Percentiles rank a stretch among this genome's conserved stretches.
These are phyloP conservation scores for Parapsyche elsis DNA, from an alignment of 1,140 invertebrate species.

Conservation along the genomic window DNA sequence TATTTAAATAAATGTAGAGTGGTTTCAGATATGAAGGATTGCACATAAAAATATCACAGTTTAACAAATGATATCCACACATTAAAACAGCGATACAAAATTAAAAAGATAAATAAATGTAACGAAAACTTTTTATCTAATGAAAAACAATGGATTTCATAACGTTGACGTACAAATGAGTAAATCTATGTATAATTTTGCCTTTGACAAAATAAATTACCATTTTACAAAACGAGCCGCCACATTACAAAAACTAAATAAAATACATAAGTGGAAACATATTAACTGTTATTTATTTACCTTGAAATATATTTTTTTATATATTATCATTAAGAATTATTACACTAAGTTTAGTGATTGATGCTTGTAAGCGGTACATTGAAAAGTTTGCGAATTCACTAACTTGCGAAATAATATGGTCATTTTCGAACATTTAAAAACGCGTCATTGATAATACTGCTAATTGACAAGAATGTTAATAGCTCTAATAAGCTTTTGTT, in stretches of 20 bases:
- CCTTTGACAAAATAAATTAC: neutral
- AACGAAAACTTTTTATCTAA: no score
- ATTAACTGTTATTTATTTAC: neutral
- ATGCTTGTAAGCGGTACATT: neutral
- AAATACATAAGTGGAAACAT: neutral
- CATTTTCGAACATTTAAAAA: neutral
- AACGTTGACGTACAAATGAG: neutral
- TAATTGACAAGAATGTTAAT: neutral
- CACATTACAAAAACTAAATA: neutral
- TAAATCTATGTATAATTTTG: neutral
- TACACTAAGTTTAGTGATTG: neutral
- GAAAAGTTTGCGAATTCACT: neutral
- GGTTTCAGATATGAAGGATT: no score
- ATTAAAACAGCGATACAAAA: no score
- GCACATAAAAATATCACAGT: no score
- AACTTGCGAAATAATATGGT: conserved; percentile 5
- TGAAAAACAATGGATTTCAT: neutral
- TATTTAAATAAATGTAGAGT: no score
- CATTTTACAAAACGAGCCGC: neutral
- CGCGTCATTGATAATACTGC: neutral
- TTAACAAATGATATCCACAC: no score
- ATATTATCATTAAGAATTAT: conserved; percentile 23
- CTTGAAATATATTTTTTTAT: conserved; percentile 11
- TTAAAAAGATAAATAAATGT: neutral
- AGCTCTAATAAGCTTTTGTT: no score